Evolutionary conservation across 2,888 invertebrate species (phyloP).

Genomic region (Hyalella azteca): DNA sequence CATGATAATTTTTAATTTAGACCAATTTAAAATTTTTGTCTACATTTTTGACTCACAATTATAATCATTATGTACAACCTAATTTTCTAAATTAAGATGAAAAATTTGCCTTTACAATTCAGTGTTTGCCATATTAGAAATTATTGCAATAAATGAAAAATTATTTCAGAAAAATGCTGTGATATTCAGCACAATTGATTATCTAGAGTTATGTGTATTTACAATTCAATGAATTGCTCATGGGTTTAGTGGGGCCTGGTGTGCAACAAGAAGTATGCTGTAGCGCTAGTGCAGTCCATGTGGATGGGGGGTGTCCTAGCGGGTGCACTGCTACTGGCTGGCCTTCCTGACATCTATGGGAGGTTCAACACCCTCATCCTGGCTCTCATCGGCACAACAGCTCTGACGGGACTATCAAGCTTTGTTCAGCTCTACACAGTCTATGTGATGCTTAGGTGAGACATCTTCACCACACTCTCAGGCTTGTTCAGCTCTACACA

Average conservation of each 20-base stretch:
- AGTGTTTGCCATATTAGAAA: no score
- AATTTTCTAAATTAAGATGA: no score
- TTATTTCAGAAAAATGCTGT: not conserved
- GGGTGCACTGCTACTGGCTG: slow-evolving; percentile 60
- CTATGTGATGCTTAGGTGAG: slow-evolving; percentile 42
- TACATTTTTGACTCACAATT: no score
- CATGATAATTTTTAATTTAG: no score
- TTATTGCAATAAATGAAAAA: no score
- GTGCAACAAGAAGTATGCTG: slow-evolving; percentile 60
- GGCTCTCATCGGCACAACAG: slow-evolving; percentile 59
- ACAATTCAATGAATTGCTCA: not conserved
- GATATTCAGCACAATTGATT: no score
- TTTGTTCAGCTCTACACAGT: slow-evolving; percentile 57
- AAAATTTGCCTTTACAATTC: no score
- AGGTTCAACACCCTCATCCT: slow-evolving; percentile 59
- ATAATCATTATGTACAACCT: no score
- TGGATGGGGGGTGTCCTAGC: slow-evolving; percentile 61
- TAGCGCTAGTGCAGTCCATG: slow-evolving; percentile 60
- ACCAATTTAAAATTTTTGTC: no score
- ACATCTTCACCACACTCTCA: not conserved
- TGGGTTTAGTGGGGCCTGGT: slow-evolving; percentile 60
- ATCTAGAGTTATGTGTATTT: no score
- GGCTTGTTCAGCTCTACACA: no score
- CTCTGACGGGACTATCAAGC: slow-evolving; percentile 59
- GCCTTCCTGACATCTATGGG: slow-evolving; percentile 59